phyloP scores from a whole-genome alignment of 2,113 vertebrate genomes.

The Fulmarus glacialis region DNA sequence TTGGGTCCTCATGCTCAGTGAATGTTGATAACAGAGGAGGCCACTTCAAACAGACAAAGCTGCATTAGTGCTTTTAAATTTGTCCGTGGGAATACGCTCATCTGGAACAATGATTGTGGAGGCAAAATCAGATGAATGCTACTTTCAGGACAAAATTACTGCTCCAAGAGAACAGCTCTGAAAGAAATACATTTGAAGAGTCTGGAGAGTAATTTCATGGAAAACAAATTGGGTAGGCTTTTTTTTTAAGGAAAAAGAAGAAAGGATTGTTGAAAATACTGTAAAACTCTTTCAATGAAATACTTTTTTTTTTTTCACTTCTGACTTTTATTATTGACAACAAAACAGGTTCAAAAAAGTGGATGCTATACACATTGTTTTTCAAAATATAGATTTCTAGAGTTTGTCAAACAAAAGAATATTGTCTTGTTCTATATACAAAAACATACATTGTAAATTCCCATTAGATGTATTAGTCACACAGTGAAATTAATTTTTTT shows the following conservation, averaged over 20 bases:
- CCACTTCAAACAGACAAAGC: conserved; percentile 64
- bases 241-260: not conserved
- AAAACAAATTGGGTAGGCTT: conserved; percentile 16
- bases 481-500: fast-evolving
- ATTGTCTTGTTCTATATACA: not conserved
- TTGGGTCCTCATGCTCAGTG: not conserved
- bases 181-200: conserved; percentile 58
- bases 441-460: not conserved
- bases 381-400: not conserved
- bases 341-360: not conserved
- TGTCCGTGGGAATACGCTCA: conserved; percentile 46
- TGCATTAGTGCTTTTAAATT: conserved; percentile 68
- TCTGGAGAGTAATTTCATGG: conserved; percentile 53
- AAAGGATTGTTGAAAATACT: not conserved
- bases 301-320: not conserved
- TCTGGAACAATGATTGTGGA: conserved; percentile 47
- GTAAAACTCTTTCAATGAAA: not conserved
- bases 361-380: not conserved
- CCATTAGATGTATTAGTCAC: not conserved
- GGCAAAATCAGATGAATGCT: conserved; percentile 64
- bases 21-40: conserved; percentile 29
- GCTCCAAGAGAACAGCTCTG: conserved; percentile 41
- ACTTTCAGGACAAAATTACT: conserved; percentile 69
- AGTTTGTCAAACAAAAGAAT: not conserved
- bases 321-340: not conserved